Percentiles rank a stretch among this genome's conserved stretches.
These are phyloP conservation scores for Tetragnatha versicolor DNA, from an alignment of 1,140 invertebrate genomes.

Conservation along the genomic window DNA sequence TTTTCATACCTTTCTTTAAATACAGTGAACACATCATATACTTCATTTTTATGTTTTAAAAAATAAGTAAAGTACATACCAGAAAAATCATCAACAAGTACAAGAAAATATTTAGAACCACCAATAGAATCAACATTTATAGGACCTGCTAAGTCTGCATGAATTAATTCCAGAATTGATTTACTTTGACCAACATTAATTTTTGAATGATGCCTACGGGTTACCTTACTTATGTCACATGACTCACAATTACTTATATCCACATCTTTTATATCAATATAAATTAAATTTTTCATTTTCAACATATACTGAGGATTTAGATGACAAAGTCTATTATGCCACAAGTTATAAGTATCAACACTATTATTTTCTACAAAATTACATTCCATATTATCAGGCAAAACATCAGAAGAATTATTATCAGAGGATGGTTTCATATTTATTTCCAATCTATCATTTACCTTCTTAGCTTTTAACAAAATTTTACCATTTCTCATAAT, in stretches of 20 bases:
- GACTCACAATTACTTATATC: background rate
- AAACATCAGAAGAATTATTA: background rate
- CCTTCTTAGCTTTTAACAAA: background rate
- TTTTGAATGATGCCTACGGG: background rate
- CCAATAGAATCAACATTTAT: background rate
- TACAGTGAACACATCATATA: background rate
- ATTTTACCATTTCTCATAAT: background rate
- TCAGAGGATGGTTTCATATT: background rate
- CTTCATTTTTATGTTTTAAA: background rate
- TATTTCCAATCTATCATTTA: background rate
- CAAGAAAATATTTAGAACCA: conserved; percentile 15
- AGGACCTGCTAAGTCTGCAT: background rate
- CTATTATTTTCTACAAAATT: no score
- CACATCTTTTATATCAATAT: no score
- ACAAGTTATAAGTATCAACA: no score
- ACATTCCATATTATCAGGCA: no score
- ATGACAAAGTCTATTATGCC: background rate
- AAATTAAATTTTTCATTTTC: background rate
- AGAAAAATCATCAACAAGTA: background rate
- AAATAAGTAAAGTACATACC: background rate
- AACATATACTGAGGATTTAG: background rate
- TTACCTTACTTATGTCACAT: background rate
- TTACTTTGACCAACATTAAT: background rate
- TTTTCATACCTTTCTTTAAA: conserved; percentile 6
- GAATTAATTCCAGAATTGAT: background rate